Evolutionary conservation across 2,888 invertebrate genomes (phyloP), one percentile per base, ranked within the genome.

Genomic region (Orchesella flavescens): DNA sequence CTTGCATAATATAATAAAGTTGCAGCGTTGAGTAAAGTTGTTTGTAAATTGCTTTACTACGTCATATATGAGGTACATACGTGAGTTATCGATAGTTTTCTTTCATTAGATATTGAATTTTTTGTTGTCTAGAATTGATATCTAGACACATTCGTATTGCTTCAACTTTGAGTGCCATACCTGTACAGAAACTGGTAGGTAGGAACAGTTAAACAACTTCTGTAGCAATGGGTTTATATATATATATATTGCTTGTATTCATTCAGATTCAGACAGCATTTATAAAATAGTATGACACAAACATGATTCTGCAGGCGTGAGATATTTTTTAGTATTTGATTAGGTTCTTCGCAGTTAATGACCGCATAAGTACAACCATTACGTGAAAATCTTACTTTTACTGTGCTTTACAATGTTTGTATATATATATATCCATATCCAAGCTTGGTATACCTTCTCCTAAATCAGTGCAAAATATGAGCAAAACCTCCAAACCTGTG

Each of bases 21-120:
- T 12, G 49, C 21, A n/a, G 2, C 59, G 17, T 63, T 63, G 24
- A n/a, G 65, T 44, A 44, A 44, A 65, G 65, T 65, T 65, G 65
- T 65, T 65, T 65, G 17, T 65, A 65, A 65, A 65, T 44, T 65
- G 43, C 65, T 65, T 65, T 43, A 43, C 43, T 43, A 21, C 65
- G 65, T 65, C 65, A 65, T 61, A 65, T 61, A 66, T 63, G 34
- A 5, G 2, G 21, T 21, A 59, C 19, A n/a, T 19, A 66, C 7
- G 68, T 68, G 68, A 68, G 49, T 49, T 68, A 68, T 68, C 23
- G 68, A 68, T 23, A 53, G 53, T 49, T 66, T 66, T 19, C 53
- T 68, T 68, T 68, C 23, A 17, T n/a, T 24, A 44, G 44, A 65
- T 65, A 65, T 65, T 13, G 15, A 15, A 17, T 23, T 23, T 61